Percentiles rank a stretch among this genome's conserved stretches.
Evolutionary conservation across 2,113 vertebrate species (phyloP).

Genomic region (Triplophysa rosa): DNA sequence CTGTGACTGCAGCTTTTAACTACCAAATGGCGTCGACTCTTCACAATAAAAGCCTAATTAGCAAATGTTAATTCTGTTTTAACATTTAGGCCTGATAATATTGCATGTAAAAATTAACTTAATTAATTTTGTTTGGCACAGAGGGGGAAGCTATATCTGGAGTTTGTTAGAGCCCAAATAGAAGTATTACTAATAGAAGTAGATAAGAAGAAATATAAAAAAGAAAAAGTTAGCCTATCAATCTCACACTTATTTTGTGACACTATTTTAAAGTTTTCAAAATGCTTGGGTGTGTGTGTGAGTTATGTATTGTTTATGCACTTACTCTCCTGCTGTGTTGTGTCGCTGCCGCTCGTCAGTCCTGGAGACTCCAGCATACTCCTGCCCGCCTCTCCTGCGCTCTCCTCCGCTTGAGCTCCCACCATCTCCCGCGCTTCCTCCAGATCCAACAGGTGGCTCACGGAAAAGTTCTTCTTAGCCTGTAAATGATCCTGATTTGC

Average conservation of each 20-base stretch:
- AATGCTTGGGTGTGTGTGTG: too few relatives aligned
- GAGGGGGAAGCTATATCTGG: too few relatives aligned
- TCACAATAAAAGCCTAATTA: too few relatives aligned
- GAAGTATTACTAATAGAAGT: too few relatives aligned
- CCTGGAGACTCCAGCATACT: slow-evolving; percentile 84
- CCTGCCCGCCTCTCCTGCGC: slow-evolving; percentile 78
- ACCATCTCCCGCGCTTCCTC: slow-evolving; percentile 86
- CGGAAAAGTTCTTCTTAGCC: slow-evolving; percentile 89
- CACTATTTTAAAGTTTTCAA: not conserved
- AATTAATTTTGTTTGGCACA: too few relatives aligned
- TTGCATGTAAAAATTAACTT: too few relatives aligned
- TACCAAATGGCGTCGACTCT: too few relatives aligned
- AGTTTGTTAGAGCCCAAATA: too few relatives aligned
- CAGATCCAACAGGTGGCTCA: slow-evolving; percentile 89
- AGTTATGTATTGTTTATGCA: slow-evolving; percentile 41
- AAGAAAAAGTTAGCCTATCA: not conserved
- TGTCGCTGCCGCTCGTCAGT: slow-evolving; percentile 87
- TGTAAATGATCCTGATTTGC: slow-evolving; percentile 83
- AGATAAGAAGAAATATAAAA: not conserved
- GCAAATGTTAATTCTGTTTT: too few relatives aligned
- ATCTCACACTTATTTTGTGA: too few relatives aligned
- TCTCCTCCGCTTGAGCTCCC: slow-evolving; percentile 80
- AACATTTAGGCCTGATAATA: too few relatives aligned
- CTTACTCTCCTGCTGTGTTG: slow-evolving; percentile 87
- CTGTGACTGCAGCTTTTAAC: too few relatives aligned